Conservation (phyloP, 2,113 vertebrate species). For the Ochotona princeps region DNA sequence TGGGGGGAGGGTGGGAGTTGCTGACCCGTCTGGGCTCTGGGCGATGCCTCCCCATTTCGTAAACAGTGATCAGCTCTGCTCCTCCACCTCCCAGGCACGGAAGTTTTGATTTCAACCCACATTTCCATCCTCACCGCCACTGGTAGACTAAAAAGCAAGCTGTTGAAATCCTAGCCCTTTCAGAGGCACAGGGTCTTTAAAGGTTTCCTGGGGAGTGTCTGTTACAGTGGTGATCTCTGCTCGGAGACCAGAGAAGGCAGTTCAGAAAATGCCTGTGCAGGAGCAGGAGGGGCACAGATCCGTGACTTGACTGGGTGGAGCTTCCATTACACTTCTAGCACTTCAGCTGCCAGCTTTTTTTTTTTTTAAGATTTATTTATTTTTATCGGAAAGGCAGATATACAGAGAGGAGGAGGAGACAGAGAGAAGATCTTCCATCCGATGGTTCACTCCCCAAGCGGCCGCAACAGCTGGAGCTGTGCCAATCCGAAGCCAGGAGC, state of each 20-base stretch:
- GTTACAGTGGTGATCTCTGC: neutral
- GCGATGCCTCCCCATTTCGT: neutral
- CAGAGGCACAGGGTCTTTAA: neutral
- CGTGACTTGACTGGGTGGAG: neutral
- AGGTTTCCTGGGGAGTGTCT: conserved; percentile 11
- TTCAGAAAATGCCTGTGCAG: conserved; percentile 11
- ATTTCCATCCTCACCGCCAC: rapidly evolving
- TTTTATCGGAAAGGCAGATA: too few relatives aligned
- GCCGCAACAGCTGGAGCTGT: too few relatives aligned
- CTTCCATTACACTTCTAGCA: too few relatives aligned
- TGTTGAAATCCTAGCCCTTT: neutral
- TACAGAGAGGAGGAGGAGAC: too few relatives aligned
- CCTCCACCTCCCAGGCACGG: neutral
- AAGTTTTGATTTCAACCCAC: neutral
- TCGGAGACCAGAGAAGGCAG: conserved; percentile 46
- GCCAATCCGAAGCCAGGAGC: too few relatives aligned
- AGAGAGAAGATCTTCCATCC: too few relatives aligned
- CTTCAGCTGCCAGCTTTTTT: too few relatives aligned
- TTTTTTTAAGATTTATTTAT: too few relatives aligned
- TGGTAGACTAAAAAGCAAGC: neutral
- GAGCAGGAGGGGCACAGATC: neutral
- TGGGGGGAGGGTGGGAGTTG: too few relatives aligned
- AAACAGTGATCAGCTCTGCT: neutral
- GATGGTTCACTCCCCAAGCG: too few relatives aligned
- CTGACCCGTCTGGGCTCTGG: neutral